Conservation (phyloP, 2,113 vertebrate genomes). For the Lepus europaeus region DNA sequence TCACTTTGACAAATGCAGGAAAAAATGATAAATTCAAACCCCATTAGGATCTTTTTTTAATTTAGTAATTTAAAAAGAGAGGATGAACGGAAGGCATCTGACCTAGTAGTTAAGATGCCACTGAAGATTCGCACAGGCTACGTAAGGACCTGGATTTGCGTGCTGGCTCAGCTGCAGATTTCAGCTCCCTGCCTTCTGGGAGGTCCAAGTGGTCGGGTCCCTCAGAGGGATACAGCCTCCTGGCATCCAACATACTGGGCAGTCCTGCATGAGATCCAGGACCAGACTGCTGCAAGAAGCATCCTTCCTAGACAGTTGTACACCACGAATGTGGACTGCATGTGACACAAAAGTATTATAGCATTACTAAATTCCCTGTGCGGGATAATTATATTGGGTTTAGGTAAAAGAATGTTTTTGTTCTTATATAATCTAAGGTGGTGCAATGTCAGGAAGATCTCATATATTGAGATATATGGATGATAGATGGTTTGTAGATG, state of each 20-base stretch:
- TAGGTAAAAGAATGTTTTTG: neutral
- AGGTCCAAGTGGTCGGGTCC: too few species aligned
- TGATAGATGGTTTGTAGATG: neutral
- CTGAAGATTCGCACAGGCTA: too few species aligned
- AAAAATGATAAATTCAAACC: neutral
- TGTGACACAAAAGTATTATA: neutral
- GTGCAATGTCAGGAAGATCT: neutral
- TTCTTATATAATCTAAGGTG: neutral
- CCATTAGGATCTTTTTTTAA: neutral
- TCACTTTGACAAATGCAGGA: neutral
- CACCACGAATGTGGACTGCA: neutral
- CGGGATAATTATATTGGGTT: neutral
- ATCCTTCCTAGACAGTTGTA: rapidly evolving
- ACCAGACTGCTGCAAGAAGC: neutral
- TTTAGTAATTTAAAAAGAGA: neutral
- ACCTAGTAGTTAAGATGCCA: too few species aligned
- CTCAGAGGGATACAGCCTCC: too few species aligned
- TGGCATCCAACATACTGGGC: too few species aligned
- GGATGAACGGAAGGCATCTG: too few species aligned
- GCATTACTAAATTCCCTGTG: neutral
- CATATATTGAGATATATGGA: neutral
- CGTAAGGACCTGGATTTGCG: too few species aligned
- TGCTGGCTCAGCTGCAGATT: too few species aligned
- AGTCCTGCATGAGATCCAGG: neutral
- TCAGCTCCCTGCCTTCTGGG: too few species aligned